Conservation (phyloP, 2,888 invertebrate species). For the Conistra vaccinii region DNA sequence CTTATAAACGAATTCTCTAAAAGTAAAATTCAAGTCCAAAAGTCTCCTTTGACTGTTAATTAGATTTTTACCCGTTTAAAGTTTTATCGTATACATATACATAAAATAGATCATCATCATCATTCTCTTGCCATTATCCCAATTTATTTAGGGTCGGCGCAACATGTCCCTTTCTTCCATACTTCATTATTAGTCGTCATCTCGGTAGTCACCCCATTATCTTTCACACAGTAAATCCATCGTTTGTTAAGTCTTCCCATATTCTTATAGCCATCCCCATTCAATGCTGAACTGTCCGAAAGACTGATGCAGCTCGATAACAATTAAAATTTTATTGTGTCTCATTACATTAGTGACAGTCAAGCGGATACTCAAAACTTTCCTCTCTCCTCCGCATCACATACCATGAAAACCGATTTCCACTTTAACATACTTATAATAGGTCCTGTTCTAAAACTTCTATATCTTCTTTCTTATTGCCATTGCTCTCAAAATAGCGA, state of each 20-base stretch:
- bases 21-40: background rate
- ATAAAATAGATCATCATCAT: background rate
- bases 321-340: too few relatives aligned
- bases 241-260: background rate
- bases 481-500: conserved; percentile 15
- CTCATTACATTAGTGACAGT: too few relatives aligned
- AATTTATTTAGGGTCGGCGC: background rate
- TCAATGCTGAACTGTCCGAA: too few relatives aligned
- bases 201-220: background rate
- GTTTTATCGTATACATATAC: background rate
- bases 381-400: background rate
- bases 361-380: background rate
- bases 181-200: background rate
- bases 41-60: too few relatives aligned
- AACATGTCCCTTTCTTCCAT: background rate
- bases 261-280: background rate
- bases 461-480: background rate
- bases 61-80: too few relatives aligned
- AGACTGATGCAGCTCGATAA: too few relatives aligned
- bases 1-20: background rate
- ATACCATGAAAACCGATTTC: background rate
- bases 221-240: background rate
- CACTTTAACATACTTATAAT: background rate
- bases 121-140: background rate
- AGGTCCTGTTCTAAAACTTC: background rate